A percentile compares a stretch with the other conserved stretches of the same genome.
These are phyloP conservation scores for Carassius gibelio DNA, from an alignment of 2,113 vertebrate genomes.

Conservation along the genomic window DNA sequence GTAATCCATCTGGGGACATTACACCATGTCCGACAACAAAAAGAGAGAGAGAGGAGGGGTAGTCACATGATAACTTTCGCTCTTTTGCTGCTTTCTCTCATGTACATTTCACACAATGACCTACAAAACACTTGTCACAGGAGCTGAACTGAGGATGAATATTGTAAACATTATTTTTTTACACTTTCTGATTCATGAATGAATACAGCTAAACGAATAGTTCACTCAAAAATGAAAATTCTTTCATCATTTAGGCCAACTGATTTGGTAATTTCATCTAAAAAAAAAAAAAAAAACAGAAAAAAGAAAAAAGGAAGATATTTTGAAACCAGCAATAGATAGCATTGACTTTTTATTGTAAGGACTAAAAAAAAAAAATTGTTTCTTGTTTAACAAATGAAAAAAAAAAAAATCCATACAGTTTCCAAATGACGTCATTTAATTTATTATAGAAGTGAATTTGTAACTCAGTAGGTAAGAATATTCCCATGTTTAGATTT, in stretches of 20 bases:
- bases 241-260: not conserved
- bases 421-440: not conserved
- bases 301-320: not conserved
- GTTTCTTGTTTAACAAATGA: not conserved
- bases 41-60: conserved; percentile 9
- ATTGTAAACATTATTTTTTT: not conserved
- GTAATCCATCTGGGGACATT: conserved; percentile 41
- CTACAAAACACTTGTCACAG: not conserved
- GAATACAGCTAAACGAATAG: not conserved
- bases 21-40: conserved; percentile 16
- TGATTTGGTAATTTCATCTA: not conserved
- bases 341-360: not conserved
- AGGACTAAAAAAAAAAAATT: not conserved
- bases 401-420: not conserved
- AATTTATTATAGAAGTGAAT: not conserved
- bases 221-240: not conserved
- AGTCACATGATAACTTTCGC: not conserved
- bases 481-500: not conserved
- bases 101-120: not conserved
- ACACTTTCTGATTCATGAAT: not conserved
- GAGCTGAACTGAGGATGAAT: not conserved
- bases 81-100: conserved; percentile 14
- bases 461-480: not conserved
- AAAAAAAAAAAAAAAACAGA: not conserved
- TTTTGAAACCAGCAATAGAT: not conserved